Evolutionary conservation across 2,888 invertebrate genomes (phyloP).

Genomic region (Deroplatys truncata): DNA sequence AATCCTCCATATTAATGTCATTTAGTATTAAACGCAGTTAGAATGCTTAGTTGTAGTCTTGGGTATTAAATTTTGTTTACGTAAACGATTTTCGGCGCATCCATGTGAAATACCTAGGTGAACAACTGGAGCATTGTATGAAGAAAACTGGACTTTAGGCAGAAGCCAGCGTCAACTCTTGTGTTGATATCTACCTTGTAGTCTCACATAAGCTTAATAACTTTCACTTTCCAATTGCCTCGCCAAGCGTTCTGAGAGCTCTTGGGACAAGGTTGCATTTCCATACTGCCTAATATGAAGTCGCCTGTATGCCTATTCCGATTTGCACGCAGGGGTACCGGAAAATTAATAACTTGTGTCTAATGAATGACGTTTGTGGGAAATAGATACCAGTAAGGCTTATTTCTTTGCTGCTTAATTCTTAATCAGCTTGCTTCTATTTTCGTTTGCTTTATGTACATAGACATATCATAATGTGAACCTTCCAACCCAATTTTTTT

Average conservation of each 20-base stretch:
- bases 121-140: not conserved
- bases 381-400: no score
- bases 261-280: not conserved
- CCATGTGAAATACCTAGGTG: not conserved
- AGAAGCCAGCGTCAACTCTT: not conserved
- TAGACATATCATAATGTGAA: no score
- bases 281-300: not conserved
- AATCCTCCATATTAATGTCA: no score
- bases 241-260: not conserved
- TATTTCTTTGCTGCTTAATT: no score
- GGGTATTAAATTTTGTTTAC: not conserved
- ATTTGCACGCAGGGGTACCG: not conserved
- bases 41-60: not conserved
- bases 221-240: not conserved
- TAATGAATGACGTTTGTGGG: no score
- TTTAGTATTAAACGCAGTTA: not conserved
- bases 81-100: not conserved
- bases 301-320: not conserved
- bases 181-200: not conserved
- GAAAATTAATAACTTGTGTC: no score
- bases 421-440: no score
- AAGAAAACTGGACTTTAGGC: not conserved
- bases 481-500: no score
- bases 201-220: not conserved
- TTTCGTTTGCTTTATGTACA: no score